Base-by-base conservation (phyloP, 1,140 invertebrate species). In the Chironomus tepperi region DNA sequence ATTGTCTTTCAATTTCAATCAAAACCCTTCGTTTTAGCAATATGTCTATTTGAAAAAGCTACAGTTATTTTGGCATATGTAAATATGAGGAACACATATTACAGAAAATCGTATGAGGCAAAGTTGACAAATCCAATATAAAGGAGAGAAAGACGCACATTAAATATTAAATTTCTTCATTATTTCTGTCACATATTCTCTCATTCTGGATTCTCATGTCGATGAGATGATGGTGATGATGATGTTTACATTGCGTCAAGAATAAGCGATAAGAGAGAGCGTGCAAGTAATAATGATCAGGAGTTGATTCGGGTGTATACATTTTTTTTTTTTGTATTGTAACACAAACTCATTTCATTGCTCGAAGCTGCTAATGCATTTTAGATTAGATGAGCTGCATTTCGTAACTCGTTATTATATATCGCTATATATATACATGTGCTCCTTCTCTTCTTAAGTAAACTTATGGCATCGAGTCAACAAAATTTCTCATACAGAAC, bases 81-180 rank as follows among this genome's bases (percentile, higher is more conserved):
- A 34, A 34, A 34, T 34, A 34, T 34, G 24, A 34, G 24, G 2
- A 34, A 34, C 24, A 34, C 1, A 34, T 34, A n/a, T 34, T 34
- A 34, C 24, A 34, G 24, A 34, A 34, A 34, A 34, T n/a, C 24
- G 24, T 2, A 34, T 34, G 24, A 34, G 24, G 24, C 24, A 34
- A 34, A 34, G 24, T 34, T 34, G 24, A 34, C 24, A 34, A 34
- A 34, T 34, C 47, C n/a, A 57, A 5, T 15, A 57, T 12, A 57
- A 15, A 47, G 2, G 43, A 47, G 43, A 47, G 15, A 10, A 47
- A 57, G 47, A 57, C 47, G 47, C 12, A 57, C 47, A 70, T 70
- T 70, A 70, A 70, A 70, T 70, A 70, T 70, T 70, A 70, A 70
- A 70, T 70, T 70, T 19, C 65, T 70, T 70, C 65, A 70, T 70